These are phyloP conservation scores for Corbicula japonica DNA, from an alignment of 2,888 invertebrate species.

Conservation along the genomic window DNA sequence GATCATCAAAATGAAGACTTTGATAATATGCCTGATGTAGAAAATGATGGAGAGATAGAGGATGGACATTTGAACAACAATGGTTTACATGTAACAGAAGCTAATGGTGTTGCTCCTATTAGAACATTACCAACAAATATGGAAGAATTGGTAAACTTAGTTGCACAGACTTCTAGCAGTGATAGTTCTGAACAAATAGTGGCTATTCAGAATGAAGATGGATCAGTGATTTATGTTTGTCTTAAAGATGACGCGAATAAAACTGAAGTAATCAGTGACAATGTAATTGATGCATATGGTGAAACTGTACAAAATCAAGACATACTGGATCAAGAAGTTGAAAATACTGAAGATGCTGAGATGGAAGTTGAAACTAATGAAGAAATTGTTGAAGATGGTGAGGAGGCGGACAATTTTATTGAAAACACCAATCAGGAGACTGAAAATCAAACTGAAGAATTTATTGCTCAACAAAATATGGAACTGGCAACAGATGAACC, in stretches of 20 bases:
- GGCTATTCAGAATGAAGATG: slow-evolving; percentile 56
- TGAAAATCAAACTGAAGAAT: not conserved
- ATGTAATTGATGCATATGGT: too few relatives aligned
- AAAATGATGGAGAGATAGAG: slow-evolving; percentile 10
- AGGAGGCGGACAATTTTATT: not conserved
- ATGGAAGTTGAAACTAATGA: too few relatives aligned
- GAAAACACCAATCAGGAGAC: not conserved
- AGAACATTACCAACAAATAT: slow-evolving; percentile 32
- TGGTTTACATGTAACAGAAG: not conserved
- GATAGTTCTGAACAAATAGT: slow-evolving; percentile 23
- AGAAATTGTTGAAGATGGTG: not conserved
- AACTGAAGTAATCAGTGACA: too few relatives aligned
- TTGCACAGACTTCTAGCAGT: slow-evolving; percentile 32
- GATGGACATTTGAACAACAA: slow-evolving; percentile 6
- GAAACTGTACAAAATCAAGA: too few relatives aligned
- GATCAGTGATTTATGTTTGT: slow-evolving; percentile 55
- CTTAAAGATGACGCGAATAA: slow-evolving; percentile 25
- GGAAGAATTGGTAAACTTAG: slow-evolving; percentile 46
- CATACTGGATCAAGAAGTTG: not conserved
- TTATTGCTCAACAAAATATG: too few relatives aligned
- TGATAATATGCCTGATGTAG: not conserved
- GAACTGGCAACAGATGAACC: too few relatives aligned
- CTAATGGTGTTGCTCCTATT: not conserved
- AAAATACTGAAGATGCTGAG: slow-evolving; percentile 1
- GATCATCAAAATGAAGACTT: not conserved